Base-by-base conservation (phyloP, 2,797 vertebrate genomes). In the Tiaroga cobitis region DNA sequence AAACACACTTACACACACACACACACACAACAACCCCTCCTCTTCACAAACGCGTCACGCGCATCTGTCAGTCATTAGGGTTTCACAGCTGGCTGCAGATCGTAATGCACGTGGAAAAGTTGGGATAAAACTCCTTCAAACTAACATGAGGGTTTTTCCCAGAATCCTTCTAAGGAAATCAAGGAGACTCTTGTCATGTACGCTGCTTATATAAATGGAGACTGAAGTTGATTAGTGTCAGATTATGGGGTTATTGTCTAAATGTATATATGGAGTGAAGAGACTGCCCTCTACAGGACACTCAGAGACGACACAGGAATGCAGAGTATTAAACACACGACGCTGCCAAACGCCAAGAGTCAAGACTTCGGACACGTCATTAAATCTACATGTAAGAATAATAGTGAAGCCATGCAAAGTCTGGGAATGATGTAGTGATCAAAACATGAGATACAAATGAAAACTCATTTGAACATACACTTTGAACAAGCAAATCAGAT, bases 1-100 rank as follows among this genome's bases (percentile, higher is more conserved):
- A 74, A 49, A 82, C 81, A 82, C 69, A 74, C 10, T 74, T 16
- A 46, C 26, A 73, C 81, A 82, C 49, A 61, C 86, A 3, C 49
- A 70, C 49, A 49, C 46, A 49, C 46, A 49, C 0, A 41, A 49
- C 61, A 37, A 54, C 19, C 54, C 54, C 54, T 24, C 49, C 49
- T 51, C 49, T 46, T 15, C 46, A 49, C 46, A 11, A 54, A 37
- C 51, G 4, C 29, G 18, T 19, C 72, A 26, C 46, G 4, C 59
- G 16, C 68, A 18, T 70, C 80, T 24, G 80, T 41, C 51, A 59
- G 68, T 39, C 65, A 6, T 69, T 70, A 72, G 51, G n/a, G 34
- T 39, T 73, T n/a, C 54, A 73, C 69, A 56, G 54, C 4, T 3
- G 18, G 24, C 39, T 61, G 80, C n/a, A 49, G 68, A 82, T 32